Conservation (phyloP, 2,888 invertebrate species). For the Neoitamus cyanurus region DNA sequence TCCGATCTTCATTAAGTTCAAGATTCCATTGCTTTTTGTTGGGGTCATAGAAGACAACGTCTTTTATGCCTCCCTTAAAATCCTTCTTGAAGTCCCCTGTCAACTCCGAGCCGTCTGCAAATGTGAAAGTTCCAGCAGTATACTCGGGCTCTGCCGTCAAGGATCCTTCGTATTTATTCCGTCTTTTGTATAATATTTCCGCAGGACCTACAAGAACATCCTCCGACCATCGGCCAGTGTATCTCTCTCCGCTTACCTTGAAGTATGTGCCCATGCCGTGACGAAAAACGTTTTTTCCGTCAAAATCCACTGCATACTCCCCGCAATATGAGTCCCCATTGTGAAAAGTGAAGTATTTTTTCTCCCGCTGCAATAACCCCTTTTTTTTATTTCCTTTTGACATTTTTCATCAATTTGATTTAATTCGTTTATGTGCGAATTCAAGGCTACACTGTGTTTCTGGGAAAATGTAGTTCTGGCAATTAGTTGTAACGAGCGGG, state of each 20-base stretch:
- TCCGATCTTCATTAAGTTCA: background rate
- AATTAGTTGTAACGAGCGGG: no score
- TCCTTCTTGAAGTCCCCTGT: constrained; percentile 40
- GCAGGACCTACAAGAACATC: constrained; percentile 36
- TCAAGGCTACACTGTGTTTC: background rate
- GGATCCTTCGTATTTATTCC: background rate
- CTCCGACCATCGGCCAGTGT: constrained; percentile 37
- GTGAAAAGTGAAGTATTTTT: background rate
- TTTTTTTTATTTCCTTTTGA: background rate
- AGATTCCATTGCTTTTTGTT: constrained; percentile 9
- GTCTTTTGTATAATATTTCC: constrained; percentile 11
- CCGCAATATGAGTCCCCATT: constrained; percentile 45
- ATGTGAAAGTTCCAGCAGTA: constrained; percentile 13
- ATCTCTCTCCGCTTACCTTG: background rate
- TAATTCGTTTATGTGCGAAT: background rate
- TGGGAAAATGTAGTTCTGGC: no score
- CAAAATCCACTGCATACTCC: constrained; percentile 6
- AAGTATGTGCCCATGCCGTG: constrained; percentile 34
- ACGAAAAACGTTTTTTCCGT: constrained; percentile 31
- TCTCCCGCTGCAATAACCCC: background rate
- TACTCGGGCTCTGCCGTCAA: background rate
- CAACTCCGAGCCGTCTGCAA: constrained; percentile 22
- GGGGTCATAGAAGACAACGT: constrained; percentile 41
- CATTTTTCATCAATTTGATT: background rate
- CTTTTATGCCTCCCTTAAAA: background rate